Evolutionary conservation across 2,797 vertebrate species (phyloP), one percentile per base, ranked within the genome.

Genomic region (Arnoldichthys spilopterus): DNA sequence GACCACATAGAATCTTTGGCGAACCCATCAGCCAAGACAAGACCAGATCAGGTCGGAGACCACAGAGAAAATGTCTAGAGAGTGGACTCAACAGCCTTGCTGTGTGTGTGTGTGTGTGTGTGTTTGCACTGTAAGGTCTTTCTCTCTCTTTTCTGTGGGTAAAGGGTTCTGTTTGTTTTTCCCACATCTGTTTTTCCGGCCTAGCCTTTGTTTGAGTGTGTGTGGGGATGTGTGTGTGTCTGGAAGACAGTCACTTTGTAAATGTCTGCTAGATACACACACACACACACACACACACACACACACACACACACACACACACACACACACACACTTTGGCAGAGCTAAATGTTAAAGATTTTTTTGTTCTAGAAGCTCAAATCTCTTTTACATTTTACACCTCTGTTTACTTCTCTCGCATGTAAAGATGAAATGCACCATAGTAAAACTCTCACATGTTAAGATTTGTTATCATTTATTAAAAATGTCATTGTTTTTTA

Each of bases 151-250:
- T 58, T 18, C 51, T 24, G 18, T 69, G 71, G 79, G 70, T 63
- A 66, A 77, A 91, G 86, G 85, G 86, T 87, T 92, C 93, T 98
- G 97, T 99, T 98, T 98, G 96, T 98, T 98, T 98, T 98, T 98
- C 97, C 97, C 97, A 98, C 97, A 98, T 98, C 95, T 95, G 94
- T 95, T 94, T 95, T 86, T 86, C 88, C 90, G 81, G 91, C 92
- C 90, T 94, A 73, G 66, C 79, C 83, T 85, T 81, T 84, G 81
- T 84, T 92, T 94, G 89, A 84, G 84, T 86, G 77, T 93, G 91
- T 94, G 94, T 94, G 93, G 26, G 54, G 26, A 24, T 58, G 56
- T 54, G 51, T 54, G 53, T 56, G 53, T 56, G 58, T 61, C 12
- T 32, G 26, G 26, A 18, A 30, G 54, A 24, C 24, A 86, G 79